phyloP scores from a whole-genome alignment of 2,113 vertebrate species.

The Corythaeola cristata region DNA sequence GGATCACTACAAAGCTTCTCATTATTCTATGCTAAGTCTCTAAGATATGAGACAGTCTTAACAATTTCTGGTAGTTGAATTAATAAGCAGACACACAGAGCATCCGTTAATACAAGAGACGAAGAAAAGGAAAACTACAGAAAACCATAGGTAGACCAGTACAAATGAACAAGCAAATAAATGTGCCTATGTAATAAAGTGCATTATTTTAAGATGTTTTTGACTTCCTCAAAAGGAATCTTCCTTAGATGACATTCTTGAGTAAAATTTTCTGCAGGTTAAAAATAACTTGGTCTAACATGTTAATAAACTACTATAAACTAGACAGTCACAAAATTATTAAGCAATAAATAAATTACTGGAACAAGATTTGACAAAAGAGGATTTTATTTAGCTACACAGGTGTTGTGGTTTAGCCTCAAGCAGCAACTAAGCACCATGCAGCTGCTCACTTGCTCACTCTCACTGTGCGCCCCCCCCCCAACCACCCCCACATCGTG shows the following conservation, averaged over 20 bases:
- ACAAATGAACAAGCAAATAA: background rate
- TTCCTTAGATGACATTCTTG: background rate
- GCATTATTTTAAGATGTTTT: background rate
- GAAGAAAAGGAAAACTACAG: background rate
- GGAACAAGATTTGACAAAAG: background rate
- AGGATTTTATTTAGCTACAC: background rate
- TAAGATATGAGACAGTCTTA: background rate
- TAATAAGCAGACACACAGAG: background rate
- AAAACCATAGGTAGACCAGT: background rate
- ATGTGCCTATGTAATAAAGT: background rate
- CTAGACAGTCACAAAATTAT: background rate
- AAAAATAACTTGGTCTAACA: background rate
- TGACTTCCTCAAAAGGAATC: background rate
- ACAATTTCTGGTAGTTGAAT: background rate
- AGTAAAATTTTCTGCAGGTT: background rate
- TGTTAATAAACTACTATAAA: background rate
- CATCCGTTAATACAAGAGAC: background rate
- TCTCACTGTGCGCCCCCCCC: no score
- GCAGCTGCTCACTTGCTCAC: no score
- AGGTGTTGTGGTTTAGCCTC: no score
- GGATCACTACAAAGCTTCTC: background rate
- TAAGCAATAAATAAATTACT: background rate
- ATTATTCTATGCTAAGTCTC: background rate
- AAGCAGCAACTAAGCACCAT: no score
- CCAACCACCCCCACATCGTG: no score